Evolutionary conservation across 1,140 invertebrate genomes (phyloP), one percentile per base, ranked within the genome.

Genomic region (Drosophila carrolli): DNA sequence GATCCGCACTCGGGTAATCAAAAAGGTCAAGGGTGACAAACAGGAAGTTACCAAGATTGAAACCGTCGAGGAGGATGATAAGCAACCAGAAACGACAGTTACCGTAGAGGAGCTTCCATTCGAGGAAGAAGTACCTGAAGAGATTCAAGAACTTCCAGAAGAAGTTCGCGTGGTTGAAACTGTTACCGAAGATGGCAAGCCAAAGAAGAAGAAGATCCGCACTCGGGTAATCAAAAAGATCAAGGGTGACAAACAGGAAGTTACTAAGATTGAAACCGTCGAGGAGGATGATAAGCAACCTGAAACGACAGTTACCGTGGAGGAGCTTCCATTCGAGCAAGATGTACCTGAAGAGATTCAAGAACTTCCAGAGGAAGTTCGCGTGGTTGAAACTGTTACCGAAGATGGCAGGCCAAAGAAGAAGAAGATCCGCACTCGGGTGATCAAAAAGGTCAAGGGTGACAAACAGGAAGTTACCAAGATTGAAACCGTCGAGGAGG

Each of bases 161-260:
- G 48, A 50, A n/a, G 27, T 50, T 16, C 48, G 27, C 0, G 48
- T 50, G 8, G 48, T 32, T 16, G 48, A 50, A 50, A 50, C 48
- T 5, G 1, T 50, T 10, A 32, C 27, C 1, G 48, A 50, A 32
- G 48, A 50, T n/a, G 48, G 48, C 27, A 50, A 50, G 48, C 27
- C 48, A 9, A 50, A 35, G 48, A 50, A 50, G 48, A 50, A 50
- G 48, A 50, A 50, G 27, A 50, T 50, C 48, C 48, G 48, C 1
- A 50, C 48, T 50, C 48, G 48, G 0, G 27, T 50, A 5, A 50
- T 50, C n/a, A 50, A 50, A n/a, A 50, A 50, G 27, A n/a, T 50
- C 48, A 50, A 50, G 27, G 48, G 48, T 9, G 48, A 50, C 27
- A 50, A 16, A 32, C 48, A 50, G 16, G 48, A 50, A 32, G 48